A percentile compares a stretch with the other conserved stretches of the same genome.
These are phyloP conservation scores for Coecobrya sp. DNA, from an alignment of 2,888 invertebrate genomes.

Conservation along the genomic window DNA sequence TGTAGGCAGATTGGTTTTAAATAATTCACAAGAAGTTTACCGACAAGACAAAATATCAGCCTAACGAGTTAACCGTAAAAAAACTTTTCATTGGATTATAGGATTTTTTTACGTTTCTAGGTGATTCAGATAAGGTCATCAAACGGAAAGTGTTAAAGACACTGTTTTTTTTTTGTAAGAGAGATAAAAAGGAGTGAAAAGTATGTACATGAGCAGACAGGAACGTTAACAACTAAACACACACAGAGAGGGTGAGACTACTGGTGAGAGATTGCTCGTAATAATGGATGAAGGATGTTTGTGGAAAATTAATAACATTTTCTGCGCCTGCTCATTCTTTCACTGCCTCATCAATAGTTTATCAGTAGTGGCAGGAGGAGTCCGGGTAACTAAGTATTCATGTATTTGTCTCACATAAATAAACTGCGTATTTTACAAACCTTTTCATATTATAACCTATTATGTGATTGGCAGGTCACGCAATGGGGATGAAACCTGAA, in stretches of 20 bases:
- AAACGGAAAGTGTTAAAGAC: constrained; percentile 67
- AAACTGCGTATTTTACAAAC: not conserved
- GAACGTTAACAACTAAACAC: constrained; percentile 27
- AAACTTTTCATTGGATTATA: constrained; percentile 33
- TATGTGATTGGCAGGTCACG: constrained; percentile 79
- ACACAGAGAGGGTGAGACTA: constrained; percentile 2
- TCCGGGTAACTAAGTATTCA: constrained; percentile 11
- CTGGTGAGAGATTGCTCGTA: constrained; percentile 38
- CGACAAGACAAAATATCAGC: constrained; percentile 13
- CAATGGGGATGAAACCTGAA: constrained; percentile 73
- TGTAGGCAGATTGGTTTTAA: not conserved
- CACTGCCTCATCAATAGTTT: constrained; percentile 61
- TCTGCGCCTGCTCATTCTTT: constrained; percentile 68
- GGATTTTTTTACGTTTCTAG: not conserved
- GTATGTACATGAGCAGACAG: constrained; percentile 9
- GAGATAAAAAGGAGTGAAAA: not conserved
- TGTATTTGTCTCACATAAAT: constrained; percentile 59
- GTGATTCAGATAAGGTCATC: constrained; percentile 73
- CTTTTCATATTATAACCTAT: not conserved
- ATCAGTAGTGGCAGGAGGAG: constrained; percentile 34
- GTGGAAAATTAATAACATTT: constrained; percentile 70
- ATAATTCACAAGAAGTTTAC: not conserved
- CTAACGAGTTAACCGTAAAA: constrained; percentile 16
- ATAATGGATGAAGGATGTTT: constrained; percentile 56
- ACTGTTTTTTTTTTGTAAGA: not conserved